Conservation (phyloP, 2,113 vertebrate genomes). For the Manacus vitellinus region DNA sequence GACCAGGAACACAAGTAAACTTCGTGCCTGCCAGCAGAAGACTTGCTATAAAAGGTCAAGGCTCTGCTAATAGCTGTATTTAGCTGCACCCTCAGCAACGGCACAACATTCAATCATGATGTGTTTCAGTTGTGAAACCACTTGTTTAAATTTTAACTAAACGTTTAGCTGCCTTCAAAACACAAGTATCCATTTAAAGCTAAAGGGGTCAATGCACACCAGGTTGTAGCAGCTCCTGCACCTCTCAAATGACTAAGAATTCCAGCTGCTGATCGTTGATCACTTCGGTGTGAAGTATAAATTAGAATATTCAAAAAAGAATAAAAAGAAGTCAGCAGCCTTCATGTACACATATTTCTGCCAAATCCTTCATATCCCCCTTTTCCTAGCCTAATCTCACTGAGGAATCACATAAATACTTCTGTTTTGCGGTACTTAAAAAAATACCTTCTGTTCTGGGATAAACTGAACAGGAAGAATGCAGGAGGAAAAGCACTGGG, state of each 20-base stretch:
- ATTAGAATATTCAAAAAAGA: background rate
- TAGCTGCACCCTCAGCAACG: background rate
- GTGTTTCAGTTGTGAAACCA: background rate
- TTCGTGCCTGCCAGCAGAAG: accelerated
- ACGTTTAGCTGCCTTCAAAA: background rate
- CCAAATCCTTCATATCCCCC: background rate
- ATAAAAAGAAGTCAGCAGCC: background rate
- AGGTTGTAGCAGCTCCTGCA: background rate
- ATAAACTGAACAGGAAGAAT: background rate
- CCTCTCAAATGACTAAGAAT: background rate
- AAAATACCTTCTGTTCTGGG: background rate
- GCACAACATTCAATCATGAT: background rate
- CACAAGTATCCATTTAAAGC: background rate
- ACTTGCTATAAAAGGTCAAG: background rate
- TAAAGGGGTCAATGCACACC: background rate
- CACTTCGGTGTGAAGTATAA: background rate
- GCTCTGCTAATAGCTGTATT: background rate
- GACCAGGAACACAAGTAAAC: background rate
- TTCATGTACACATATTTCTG: background rate
- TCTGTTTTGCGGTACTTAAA: background rate
- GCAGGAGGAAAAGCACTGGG: background rate
- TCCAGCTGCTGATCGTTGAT: background rate
- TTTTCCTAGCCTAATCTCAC: background rate
- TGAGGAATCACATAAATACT: background rate
- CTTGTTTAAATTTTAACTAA: background rate